phyloP scores from a whole-genome alignment of 2,888 invertebrate species.

The Hyles lineata region DNA sequence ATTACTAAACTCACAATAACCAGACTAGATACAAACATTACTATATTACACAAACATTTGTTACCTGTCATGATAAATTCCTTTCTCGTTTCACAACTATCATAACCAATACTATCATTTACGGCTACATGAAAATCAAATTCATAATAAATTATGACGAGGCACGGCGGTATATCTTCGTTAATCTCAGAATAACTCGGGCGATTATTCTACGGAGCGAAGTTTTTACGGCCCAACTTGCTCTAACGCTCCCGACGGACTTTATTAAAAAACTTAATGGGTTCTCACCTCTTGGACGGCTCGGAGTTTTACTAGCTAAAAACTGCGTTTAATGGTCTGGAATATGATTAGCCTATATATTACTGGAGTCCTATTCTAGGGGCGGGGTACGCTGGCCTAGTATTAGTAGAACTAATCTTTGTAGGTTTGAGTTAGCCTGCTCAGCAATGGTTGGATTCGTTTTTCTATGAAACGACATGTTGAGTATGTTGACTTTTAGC shows the following conservation, averaged over 20 bases:
- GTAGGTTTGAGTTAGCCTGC: no score
- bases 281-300: not conserved
- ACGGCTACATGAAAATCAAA: not conserved
- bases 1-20: no score
- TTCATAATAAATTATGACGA: slow-evolving; percentile 3
- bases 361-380: not conserved
- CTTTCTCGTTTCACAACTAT: no score
- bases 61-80: no score
- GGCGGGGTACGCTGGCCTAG: not conserved
- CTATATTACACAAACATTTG: no score
- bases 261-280: slow-evolving; percentile 30
- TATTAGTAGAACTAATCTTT: not conserved
- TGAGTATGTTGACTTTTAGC: no score
- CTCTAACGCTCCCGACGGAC: slow-evolving; percentile 6
- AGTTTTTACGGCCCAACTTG: slow-evolving; percentile 20
- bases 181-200: slow-evolving; percentile 21
- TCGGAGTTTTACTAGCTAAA: not conserved
- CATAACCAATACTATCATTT: not conserved
- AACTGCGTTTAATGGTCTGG: slow-evolving; percentile 2
- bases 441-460: no score
- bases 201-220: slow-evolving; percentile 12
- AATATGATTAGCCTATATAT: not conserved
- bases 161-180: not conserved
- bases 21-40: no score
- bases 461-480: no score